These are phyloP conservation scores for Halictus rubicundus DNA, from an alignment of 1,140 invertebrate species.

Conservation along the genomic window DNA sequence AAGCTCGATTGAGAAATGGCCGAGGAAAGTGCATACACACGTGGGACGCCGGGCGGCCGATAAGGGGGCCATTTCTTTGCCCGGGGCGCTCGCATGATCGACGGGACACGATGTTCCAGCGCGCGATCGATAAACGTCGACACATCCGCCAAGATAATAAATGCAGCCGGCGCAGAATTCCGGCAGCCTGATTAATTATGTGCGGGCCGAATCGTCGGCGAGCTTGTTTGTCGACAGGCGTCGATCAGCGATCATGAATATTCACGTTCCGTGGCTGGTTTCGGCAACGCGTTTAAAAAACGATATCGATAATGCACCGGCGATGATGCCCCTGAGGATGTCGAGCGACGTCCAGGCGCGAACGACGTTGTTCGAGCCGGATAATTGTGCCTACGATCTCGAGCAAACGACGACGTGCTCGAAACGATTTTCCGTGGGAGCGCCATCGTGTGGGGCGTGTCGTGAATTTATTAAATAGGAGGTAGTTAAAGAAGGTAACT, in stretches of 20 bases:
- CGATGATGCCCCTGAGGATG: no score
- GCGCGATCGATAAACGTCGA: slow-evolving; percentile 44
- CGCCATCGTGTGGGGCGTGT: neutral
- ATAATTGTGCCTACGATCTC: neutral
- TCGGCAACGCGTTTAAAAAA: neutral
- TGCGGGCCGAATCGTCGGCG: slow-evolving; percentile 1
- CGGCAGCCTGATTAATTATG: slow-evolving; percentile 50
- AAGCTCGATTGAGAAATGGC: neutral
- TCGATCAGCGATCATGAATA: slow-evolving; percentile 37
- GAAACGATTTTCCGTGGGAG: neutral
- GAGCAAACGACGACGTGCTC: no score
- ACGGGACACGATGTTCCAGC: slow-evolving; percentile 28
- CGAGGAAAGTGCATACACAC: neutral
- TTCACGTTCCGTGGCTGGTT: neutral
- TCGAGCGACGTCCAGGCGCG: neutral
- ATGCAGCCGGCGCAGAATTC: slow-evolving; percentile 36
- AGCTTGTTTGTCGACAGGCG: slow-evolving; percentile 5
- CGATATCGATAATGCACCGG: neutral
- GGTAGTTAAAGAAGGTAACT: no score
- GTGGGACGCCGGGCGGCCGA: neutral
- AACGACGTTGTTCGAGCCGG: neutral
- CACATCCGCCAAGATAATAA: slow-evolving; percentile 19
- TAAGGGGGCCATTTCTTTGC: neutral
- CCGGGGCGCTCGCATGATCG: neutral
- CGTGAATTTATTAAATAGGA: no score